These are phyloP conservation scores for Pygoscelis antarcticus DNA, from an alignment of 2,113 vertebrate genomes.

Conservation along the genomic window DNA sequence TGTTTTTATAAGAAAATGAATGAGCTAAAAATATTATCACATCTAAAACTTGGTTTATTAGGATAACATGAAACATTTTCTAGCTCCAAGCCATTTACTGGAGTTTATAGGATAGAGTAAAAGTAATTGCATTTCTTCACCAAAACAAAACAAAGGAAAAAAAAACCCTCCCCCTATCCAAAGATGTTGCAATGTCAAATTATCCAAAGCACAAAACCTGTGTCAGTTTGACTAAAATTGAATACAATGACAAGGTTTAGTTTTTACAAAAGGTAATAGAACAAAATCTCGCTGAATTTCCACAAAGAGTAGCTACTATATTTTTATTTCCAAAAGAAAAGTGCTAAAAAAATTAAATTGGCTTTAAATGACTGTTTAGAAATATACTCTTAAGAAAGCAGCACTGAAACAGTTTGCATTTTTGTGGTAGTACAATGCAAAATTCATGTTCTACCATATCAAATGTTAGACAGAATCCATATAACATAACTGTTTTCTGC, in stretches of 20 bases:
- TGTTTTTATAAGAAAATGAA: neutral
- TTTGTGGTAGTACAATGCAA: neutral
- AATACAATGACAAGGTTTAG: neutral
- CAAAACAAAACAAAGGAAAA: neutral
- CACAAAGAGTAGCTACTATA: neutral
- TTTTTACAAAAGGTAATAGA: neutral
- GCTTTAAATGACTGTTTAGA: neutral
- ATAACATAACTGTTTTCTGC: neutral
- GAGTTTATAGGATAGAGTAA: neutral
- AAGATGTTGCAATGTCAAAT: neutral
- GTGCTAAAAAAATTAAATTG: neutral
- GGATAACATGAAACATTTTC: neutral
- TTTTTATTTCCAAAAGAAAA: neutral
- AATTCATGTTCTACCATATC: neutral
- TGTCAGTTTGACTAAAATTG: neutral
- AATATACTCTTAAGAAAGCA: neutral
- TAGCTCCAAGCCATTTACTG: neutral
- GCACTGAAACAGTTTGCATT: neutral
- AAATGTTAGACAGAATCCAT: neutral
- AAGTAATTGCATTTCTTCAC: neutral
- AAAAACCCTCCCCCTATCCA: rapidly evolving
- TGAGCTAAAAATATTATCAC: neutral
- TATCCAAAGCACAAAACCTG: neutral
- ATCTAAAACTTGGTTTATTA: neutral
- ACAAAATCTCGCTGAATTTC: neutral